Percentiles rank a stretch among this genome's conserved stretches.
Evolutionary conservation across 2,797 vertebrate species (phyloP).

Genomic region (Salarias fasciatus): DNA sequence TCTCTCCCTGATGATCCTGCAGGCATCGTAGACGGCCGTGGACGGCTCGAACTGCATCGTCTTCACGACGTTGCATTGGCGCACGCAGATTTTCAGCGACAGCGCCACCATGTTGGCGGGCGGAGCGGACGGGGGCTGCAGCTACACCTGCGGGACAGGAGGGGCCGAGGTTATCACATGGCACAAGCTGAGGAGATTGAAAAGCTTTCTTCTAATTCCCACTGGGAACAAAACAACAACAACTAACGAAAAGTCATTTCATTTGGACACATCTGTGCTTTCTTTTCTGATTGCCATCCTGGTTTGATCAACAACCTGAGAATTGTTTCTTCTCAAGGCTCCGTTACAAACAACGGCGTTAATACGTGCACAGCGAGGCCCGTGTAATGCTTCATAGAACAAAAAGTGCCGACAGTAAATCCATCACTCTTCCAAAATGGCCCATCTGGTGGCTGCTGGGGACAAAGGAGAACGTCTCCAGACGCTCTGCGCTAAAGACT

Average conservation of each 20-base stretch:
- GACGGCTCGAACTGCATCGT: conserved; percentile 99
- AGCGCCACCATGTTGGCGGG: conserved; percentile 91
- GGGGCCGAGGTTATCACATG: not conserved
- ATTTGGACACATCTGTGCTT: conserved; percentile 1
- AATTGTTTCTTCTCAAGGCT: conserved; percentile 4
- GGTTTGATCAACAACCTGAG: conserved; percentile 4
- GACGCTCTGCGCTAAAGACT: conserved; percentile 6
- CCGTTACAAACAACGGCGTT: conserved; percentile 29
- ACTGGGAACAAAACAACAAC: not conserved
- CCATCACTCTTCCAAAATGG: conserved; percentile 41
- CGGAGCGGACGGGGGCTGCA: conserved; percentile 36
- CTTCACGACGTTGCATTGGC: conserved; percentile 98
- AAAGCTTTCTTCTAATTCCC: not conserved
- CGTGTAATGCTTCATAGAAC: conserved; percentile 53
- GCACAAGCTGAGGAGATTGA: not conserved
- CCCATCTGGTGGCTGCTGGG: conserved; percentile 50
- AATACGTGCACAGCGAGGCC: conserved; percentile 47
- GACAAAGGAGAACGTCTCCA: conserved; percentile 14
- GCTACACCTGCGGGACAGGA: conserved; percentile 62
- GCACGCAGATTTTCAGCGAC: conserved; percentile 96
- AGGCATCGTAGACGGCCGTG: conserved; percentile 95
- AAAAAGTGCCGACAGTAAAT: conserved; percentile 44
- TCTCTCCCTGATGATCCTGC: conserved; percentile 93
- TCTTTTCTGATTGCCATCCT: conserved; percentile 9
- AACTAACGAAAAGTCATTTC: not conserved